Evolutionary conservation across 2,888 invertebrate species (phyloP), one percentile per base, ranked within the genome.

Genomic region (Carterocephalus palaemon): DNA sequence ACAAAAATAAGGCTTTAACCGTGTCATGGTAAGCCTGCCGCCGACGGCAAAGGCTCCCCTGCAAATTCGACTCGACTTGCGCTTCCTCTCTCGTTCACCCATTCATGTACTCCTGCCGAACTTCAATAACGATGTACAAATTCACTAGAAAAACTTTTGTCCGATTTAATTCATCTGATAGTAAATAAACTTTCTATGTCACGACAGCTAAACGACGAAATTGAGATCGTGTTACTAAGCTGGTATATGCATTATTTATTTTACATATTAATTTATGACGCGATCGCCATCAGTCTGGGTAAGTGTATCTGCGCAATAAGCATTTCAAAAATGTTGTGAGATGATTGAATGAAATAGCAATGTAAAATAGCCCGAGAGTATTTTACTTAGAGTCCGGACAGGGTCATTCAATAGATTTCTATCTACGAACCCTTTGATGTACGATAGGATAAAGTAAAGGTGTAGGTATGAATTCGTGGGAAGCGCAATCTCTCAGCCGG

Each of bases 1-100:
- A 76, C 83, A 84, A 85, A 86, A 85, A 85, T 85, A 83, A 83
- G 82, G 85, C 84, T 83, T 85, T 84, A 77, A 79, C 79, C 82
- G 70, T 83, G 85, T 84, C 85, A 84, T 70, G 70, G 81, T 84
- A 85, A 86, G 83, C 85, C 83, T 85, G 84, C 77, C 69, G 76
- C 67, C 81, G 85, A 84, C 85, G 79, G 80, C 83, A 85, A 85
- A 85, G 85, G 82, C 81, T 76, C 68, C 73, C 74, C 67, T 75
- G 80, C 83, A 78, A 83, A 84, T 82, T 82, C 79, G 63, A 69
- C 75, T 79, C 79, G 79, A 82, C 82, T 80, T 76, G 70, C 70
- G 70, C 62, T 69, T 66, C 60, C 67, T 67, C 64, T 62, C 65
- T 9, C 6, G 5, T 32, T 23, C 32, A 22, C 22, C 43, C 28